Evolutionary conservation across 53 echinoderm and acorn worm genomes (phyloP).

Genomic region (Astropecten irregularis): DNA sequence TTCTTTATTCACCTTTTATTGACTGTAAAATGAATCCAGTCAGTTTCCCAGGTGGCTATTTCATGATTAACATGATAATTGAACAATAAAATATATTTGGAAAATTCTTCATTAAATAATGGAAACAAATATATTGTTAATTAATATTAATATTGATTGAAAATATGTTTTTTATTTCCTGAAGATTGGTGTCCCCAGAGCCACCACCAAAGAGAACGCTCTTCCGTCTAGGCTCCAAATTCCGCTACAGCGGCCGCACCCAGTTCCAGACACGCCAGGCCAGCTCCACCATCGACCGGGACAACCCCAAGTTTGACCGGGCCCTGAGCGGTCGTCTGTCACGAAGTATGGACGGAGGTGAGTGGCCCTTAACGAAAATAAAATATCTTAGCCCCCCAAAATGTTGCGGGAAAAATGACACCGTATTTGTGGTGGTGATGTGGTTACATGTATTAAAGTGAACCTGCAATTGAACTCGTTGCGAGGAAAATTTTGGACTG

Average conservation of each 20-base stretch:
- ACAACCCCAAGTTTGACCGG: conserved; percentile 84
- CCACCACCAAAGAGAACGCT: conserved; percentile 90
- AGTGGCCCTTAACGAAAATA: background rate
- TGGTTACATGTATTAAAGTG: too few relatives aligned
- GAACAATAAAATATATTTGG: too few relatives aligned
- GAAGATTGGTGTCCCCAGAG: conserved; percentile 97
- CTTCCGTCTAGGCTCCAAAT: conserved; percentile 95
- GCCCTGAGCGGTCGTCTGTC: conserved; percentile 65
- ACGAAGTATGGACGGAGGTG: conserved; percentile 91
- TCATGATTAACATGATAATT: too few relatives aligned
- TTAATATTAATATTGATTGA: too few relatives aligned
- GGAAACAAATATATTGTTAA: too few relatives aligned
- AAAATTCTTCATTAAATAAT: too few relatives aligned
- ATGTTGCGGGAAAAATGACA: background rate
- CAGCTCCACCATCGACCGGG: conserved; percentile 87
- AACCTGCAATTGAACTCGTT: too few relatives aligned
- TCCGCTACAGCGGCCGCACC: conserved; percentile 98
- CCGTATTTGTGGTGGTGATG: background rate
- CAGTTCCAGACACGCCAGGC: conserved; percentile 98
- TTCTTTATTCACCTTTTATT: too few relatives aligned
- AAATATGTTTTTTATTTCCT: too few relatives aligned
- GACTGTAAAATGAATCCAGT: too few relatives aligned
- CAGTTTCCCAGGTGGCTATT: too few relatives aligned
- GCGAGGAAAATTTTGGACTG: too few relatives aligned
- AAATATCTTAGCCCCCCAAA: background rate